These are phyloP conservation scores for Diachrysia chrysitis DNA, from an alignment of 2,888 invertebrate species.

Conservation along the genomic window DNA sequence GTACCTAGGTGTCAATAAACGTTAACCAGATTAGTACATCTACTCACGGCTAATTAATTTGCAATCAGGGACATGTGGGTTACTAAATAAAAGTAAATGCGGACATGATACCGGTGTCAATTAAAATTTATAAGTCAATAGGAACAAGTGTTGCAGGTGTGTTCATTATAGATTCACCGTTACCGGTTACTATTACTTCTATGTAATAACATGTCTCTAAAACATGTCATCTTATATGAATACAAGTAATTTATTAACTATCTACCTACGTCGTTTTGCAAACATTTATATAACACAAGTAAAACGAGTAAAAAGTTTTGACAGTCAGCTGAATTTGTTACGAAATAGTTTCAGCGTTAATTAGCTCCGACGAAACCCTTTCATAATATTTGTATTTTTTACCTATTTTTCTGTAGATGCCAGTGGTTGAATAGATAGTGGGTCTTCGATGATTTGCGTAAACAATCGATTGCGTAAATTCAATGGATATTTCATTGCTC, in stretches of 20 bases:
- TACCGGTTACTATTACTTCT: slow-evolving; percentile 43
- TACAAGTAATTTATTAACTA: slow-evolving; percentile 41
- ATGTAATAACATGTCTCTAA: slow-evolving; percentile 52
- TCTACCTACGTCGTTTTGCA: slow-evolving; percentile 35
- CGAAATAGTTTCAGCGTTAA: neutral
- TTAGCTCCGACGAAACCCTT: neutral
- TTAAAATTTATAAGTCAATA: slow-evolving; percentile 34
- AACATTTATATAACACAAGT: slow-evolving; percentile 18
- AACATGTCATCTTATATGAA: slow-evolving; percentile 38
- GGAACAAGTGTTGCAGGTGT: slow-evolving; percentile 48
- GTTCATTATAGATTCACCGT: slow-evolving; percentile 52
- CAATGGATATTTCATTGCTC: slow-evolving; percentile 49
- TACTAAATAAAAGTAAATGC: slow-evolving; percentile 31
- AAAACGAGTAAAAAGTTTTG: neutral
- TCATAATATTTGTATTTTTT: neutral
- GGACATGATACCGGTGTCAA: slow-evolving; percentile 47
- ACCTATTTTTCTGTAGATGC: slow-evolving; percentile 19
- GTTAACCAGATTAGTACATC: slow-evolving; percentile 48
- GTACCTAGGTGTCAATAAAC: slow-evolving; percentile 33
- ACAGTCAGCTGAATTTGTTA: neutral
- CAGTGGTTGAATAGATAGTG: slow-evolving; percentile 29
- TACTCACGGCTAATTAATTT: slow-evolving; percentile 27
- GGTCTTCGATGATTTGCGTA: slow-evolving; percentile 40
- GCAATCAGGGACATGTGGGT: slow-evolving; percentile 35
- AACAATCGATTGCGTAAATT: slow-evolving; percentile 52